Conservation (phyloP, 2,797 vertebrate species). For the Bovichtus variegatus region DNA sequence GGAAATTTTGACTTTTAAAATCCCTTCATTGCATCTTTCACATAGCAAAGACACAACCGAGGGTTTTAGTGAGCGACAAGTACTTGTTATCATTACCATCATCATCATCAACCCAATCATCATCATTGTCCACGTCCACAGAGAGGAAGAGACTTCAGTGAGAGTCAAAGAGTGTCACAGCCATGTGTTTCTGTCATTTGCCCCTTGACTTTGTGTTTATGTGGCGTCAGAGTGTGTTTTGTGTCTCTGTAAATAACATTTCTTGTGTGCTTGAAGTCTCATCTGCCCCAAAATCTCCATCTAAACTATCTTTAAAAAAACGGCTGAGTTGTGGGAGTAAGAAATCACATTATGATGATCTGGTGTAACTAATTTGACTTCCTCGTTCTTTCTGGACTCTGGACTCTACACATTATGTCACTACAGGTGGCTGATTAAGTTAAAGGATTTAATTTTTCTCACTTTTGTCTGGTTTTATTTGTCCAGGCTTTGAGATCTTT, state of each 20-base stretch:
- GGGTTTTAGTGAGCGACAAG: constrained; percentile 42
- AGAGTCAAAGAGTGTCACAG: constrained; percentile 22
- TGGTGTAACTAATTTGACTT: neutral
- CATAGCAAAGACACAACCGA: constrained; percentile 30
- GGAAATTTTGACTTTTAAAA: constrained; percentile 38
- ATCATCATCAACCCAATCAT: constrained; percentile 30
- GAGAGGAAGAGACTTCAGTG: constrained; percentile 11
- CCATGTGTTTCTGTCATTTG: constrained; percentile 62
- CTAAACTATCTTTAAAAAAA: neutral
- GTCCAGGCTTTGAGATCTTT: too few species aligned
- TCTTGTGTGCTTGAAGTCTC: constrained; percentile 22
- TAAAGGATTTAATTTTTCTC: too few species aligned
- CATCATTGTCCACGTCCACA: constrained; percentile 29
- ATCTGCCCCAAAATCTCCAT: constrained; percentile 27
- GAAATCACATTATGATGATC: neutral
- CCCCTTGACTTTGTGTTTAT: constrained; percentile 44
- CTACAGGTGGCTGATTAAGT: too few species aligned
- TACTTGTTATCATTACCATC: constrained; percentile 39
- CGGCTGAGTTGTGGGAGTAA: neutral
- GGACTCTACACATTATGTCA: too few species aligned
- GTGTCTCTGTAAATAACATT: constrained; percentile 45
- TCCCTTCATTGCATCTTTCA: constrained; percentile 4
- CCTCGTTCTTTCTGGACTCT: too few species aligned
- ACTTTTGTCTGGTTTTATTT: too few species aligned
- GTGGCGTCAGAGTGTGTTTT: constrained; percentile 43